A percentile compares a stretch with the other conserved stretches of the same genome.
Evolutionary conservation across 2,797 vertebrate species (phyloP).

Genomic region (Pangasius sanitwongsei): DNA sequence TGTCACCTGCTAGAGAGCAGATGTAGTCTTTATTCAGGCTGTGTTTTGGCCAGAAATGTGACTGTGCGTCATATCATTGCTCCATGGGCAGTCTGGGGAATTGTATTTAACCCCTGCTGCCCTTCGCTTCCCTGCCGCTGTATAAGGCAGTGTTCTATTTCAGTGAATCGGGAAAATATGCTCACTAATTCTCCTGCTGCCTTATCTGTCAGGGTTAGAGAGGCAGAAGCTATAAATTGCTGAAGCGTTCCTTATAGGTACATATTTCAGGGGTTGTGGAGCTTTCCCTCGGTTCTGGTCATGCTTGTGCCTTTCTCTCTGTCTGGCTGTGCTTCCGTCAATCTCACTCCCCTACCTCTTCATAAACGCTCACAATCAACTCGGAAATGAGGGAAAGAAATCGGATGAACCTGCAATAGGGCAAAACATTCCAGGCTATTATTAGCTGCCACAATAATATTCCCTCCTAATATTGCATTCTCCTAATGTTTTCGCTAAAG

Average conservation of each 20-base stretch:
- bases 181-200: conserved; percentile 65
- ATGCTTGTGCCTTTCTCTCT: conserved; percentile 3
- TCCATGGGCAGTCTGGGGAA: conserved; percentile 40
- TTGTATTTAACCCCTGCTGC: conserved; percentile 71
- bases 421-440: conserved; percentile 42
- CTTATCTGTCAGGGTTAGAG: conserved; percentile 68
- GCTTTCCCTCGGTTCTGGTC: conserved; percentile 33
- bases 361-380: conserved; percentile 32
- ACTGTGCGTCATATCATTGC: conserved; percentile 26
- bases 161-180: conserved; percentile 61
- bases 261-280: conserved; percentile 74
- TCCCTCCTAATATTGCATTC: conserved; percentile 25
- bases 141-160: conserved; percentile 85
- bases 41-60: conserved; percentile 35
- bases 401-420: conserved; percentile 32
- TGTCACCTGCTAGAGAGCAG: conserved; percentile 25
- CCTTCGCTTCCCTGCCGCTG: conserved; percentile 62
- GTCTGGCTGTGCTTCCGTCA: background rate
- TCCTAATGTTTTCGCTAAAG: conserved; percentile 33
- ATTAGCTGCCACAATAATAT: conserved; percentile 39
- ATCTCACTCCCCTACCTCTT: background rate
- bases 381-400: conserved; percentile 32
- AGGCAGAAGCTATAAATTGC: conserved; percentile 61
- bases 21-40: conserved; percentile 22
- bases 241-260: conserved; percentile 69